Base-by-base conservation (phyloP, 35 echinoderm and acorn worm genomes). In the Ophiothrix spiculata region DNA sequence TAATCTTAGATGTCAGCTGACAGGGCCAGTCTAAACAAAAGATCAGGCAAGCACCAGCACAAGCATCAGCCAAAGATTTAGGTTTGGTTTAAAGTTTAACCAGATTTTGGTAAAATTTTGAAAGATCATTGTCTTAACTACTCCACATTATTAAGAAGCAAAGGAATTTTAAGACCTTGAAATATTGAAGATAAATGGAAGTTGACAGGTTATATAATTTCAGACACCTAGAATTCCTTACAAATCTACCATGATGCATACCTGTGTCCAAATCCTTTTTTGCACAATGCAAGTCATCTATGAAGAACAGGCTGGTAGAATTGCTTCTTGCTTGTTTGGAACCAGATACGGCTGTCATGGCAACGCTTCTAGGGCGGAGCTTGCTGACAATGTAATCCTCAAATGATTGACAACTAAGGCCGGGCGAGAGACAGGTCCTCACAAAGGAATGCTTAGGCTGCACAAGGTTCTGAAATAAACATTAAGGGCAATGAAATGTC, bases 371-470 rank as follows among this genome's bases (percentile, higher is more conserved):
- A 0, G 84, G 88, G 37, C 88, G 88, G 31, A 97, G 91, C 37
- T 91, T 97, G 23, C 80, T 88, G 23, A 81, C 41, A 11, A 97
- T 87, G 34, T 78, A 37, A 32, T 91, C 84, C 81, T 97, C 88
- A 79, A 97, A 85, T 35, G 86, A 85, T 64, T 83, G 39, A 60
- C 87, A 92, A 64, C 73, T 84, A 1, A 97, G 38, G 19, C 79
- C 85, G 28, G 88, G 84, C 29, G 95, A 97, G 35, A 93, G 69
- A 54, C 42, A 76, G 1, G 88, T 75, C 80, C 87, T 93, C 4
- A 89, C 37, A 49, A 93, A 97, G 32, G 89, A 85, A 39, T 97
- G 91, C 28, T 90, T 93, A 31, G 85, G 87, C 35, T 97, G 95
- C 31, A 97, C 91, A 80, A 97, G 36, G 39, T 97, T 97, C 95